Evolutionary conservation across 2,113 vertebrate species (phyloP).

Genomic region (Cnemophilus loriae): DNA sequence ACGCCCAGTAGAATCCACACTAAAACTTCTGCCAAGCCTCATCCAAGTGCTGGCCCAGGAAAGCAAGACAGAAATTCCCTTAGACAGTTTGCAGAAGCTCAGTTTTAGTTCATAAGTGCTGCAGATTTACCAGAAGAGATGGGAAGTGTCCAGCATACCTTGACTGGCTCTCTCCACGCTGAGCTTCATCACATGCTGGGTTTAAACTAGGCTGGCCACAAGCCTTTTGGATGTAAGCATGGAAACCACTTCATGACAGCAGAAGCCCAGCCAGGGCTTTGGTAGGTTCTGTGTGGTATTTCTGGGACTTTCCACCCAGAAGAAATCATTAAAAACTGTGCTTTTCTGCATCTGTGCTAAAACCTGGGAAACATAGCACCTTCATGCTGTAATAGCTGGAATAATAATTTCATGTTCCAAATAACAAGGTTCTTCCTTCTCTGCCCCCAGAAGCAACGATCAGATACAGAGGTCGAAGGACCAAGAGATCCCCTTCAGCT

Average conservation of each 20-base stretch:
- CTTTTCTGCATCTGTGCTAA: not conserved
- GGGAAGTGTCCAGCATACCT: not conserved
- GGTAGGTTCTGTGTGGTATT: not conserved
- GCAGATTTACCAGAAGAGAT: not conserved
- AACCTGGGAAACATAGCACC: not conserved
- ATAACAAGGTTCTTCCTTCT: not conserved
- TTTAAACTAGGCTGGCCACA: not conserved
- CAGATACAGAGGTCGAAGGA: not conserved
- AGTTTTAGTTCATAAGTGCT: not conserved
- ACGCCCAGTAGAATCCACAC: not conserved
- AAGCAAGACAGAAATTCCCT: not conserved
- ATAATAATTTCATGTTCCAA: not conserved
- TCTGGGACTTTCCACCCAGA: not conserved
- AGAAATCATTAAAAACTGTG: not conserved
- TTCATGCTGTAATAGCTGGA: not conserved
- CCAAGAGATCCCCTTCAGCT: not conserved
- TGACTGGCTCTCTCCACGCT: not conserved
- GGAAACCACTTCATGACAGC: not conserved
- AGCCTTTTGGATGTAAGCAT: not conserved
- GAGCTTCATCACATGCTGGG: not conserved
- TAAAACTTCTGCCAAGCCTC: not conserved
- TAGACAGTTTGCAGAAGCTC: not conserved
- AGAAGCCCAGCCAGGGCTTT: not conserved
- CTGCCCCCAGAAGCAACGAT: not conserved
- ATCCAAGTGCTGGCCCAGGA: not conserved